Conservation (phyloP, 2,797 vertebrate genomes). For the Philypnodon macrostomus region DNA sequence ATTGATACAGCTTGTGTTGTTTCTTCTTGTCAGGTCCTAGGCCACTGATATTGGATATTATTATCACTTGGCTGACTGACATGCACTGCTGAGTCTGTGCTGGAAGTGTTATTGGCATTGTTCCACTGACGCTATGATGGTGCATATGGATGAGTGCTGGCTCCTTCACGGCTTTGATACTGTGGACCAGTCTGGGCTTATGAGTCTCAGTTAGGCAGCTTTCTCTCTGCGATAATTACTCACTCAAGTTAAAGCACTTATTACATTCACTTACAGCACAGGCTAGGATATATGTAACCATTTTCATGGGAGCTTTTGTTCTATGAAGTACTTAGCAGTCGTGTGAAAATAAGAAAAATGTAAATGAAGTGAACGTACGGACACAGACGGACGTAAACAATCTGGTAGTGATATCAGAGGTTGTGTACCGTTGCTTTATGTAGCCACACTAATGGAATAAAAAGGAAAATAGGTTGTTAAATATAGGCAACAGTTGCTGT, state of each 20-base stretch:
- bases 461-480: background rate
- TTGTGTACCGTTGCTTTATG: background rate
- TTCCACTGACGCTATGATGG: background rate
- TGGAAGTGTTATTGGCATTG: slow-evolving; percentile 1
- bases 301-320: background rate
- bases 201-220: background rate
- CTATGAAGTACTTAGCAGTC: background rate
- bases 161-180: slow-evolving; percentile 2
- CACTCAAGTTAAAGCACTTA: background rate
- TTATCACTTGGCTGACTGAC: slow-evolving; percentile 13
- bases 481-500: background rate
- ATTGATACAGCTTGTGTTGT: background rate
- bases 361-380: background rate
- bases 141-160: slow-evolving; percentile 3
- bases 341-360: background rate
- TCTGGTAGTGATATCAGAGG: background rate
- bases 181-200: background rate
- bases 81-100: slow-evolving; percentile 1
- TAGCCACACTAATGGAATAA: background rate
- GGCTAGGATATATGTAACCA: background rate
- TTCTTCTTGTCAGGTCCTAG: slow-evolving; percentile 1
- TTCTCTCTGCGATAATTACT: background rate
- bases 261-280: background rate
- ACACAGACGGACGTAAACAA: background rate
- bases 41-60: background rate